Conservation (phyloP, 2,888 invertebrate genomes). For the Platycheirus rosarum region DNA sequence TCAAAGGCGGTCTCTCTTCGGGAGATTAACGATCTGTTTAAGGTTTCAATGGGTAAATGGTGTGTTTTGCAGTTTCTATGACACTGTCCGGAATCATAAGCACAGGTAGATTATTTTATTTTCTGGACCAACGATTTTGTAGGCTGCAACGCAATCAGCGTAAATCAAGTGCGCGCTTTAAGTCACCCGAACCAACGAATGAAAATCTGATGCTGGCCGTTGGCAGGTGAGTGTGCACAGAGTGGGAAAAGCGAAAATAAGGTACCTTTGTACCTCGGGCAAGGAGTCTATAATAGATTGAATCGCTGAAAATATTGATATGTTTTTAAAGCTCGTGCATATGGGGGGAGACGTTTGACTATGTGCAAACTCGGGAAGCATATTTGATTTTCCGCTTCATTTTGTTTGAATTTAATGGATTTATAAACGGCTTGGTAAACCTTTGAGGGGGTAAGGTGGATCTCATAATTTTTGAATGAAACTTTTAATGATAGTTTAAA, state of each 20-base stretch:
- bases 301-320: constrained; percentile 40
- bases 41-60: constrained; percentile 60
- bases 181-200: constrained; percentile 57
- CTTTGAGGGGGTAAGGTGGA: too few species aligned
- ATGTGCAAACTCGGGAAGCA: constrained; percentile 45
- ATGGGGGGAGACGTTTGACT: constrained; percentile 31
- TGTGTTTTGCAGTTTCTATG: constrained; percentile 57
- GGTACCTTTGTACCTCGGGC: constrained; percentile 23
- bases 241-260: constrained; percentile 11
- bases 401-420: constrained; percentile 61
- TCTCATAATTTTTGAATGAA: too few species aligned
- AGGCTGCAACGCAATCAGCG: constrained; percentile 71
- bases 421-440: constrained; percentile 62
- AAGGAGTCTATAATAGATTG: constrained; percentile 52
- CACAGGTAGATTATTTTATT: constrained; percentile 50
- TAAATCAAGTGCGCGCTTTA: constrained; percentile 73
- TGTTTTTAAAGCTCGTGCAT: constrained; percentile 32
- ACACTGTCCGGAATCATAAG: constrained; percentile 62
- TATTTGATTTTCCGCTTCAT: background rate
- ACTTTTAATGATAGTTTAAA: too few species aligned
- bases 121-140: constrained; percentile 60
- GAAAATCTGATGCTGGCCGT: too few species aligned
- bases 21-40: constrained; percentile 69
- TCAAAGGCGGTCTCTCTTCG: constrained; percentile 71
- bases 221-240: constrained; percentile 26